Evolutionary conservation across 2,797 vertebrate genomes (phyloP).

Genomic region (Xenopus petersii): DNA sequence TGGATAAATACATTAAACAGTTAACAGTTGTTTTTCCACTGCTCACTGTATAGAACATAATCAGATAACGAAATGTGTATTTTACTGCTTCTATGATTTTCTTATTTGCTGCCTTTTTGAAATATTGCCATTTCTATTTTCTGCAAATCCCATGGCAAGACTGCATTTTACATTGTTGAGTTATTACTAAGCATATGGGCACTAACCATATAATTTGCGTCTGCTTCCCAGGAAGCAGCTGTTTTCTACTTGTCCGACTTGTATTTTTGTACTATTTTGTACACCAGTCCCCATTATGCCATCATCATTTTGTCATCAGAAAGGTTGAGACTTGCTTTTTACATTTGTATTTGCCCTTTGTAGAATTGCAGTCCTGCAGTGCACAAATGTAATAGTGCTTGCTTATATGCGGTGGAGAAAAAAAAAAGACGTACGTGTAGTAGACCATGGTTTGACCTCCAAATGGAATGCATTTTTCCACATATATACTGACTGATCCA

Average conservation of each 20-base stretch:
- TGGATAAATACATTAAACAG: slow-evolving; percentile 23
- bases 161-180: slow-evolving; percentile 42
- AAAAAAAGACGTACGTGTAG: slow-evolving; percentile 45
- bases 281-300: slow-evolving; percentile 33
- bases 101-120: slow-evolving; percentile 48
- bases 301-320: slow-evolving; percentile 52
- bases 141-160: slow-evolving; percentile 47
- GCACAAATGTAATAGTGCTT: slow-evolving; percentile 53
- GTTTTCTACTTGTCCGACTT: slow-evolving; percentile 53
- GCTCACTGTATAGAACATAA: neutral
- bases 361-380: slow-evolving; percentile 58
- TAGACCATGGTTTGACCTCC: slow-evolving; percentile 56
- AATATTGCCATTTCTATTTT: slow-evolving; percentile 40
- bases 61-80: slow-evolving; percentile 14
- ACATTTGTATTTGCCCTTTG: slow-evolving; percentile 58
- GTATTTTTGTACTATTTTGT: slow-evolving; percentile 52
- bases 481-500: slow-evolving; percentile 19
- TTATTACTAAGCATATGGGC: slow-evolving; percentile 49
- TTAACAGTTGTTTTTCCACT: neutral
- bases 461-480: slow-evolving; percentile 57
- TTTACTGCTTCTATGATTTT: neutral
- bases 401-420: slow-evolving; percentile 49
- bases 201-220: slow-evolving; percentile 39
- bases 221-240: slow-evolving; percentile 30
- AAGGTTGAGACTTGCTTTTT: slow-evolving; percentile 61